Evolutionary conservation across 1,140 invertebrate species (phyloP), one percentile per base, ranked within the genome.

Genomic region (Nylanderia fulva): DNA sequence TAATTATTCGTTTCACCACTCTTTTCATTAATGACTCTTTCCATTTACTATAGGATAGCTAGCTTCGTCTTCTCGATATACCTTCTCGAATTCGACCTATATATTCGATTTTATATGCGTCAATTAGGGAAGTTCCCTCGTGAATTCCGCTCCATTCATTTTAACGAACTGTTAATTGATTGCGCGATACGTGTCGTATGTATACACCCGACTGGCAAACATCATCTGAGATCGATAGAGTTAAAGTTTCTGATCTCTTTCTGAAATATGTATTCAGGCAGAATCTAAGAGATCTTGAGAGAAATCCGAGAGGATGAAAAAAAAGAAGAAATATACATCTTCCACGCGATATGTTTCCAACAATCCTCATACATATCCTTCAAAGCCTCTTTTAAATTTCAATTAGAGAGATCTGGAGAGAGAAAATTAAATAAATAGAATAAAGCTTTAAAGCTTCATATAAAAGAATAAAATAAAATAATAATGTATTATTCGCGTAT

Each of bases 101-200:
- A 79, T 54, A 68, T 68, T 36, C 21, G 75, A 79, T 36, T 79
- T 66, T 66, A 66, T 18, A 9, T 54, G 8, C 21, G 33, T 0
- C 76, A 79, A 68, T 79, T 54, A 68, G 21, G 63, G 45, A 15
- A 66, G 66, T 33, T 79, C 15, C 9, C 45, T 79, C 76, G 21
- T 9, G 29, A 13, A 79, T 68, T 79, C 48, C 45, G 27, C 52
- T 79, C 61, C 24, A 79, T 68, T 79, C 29, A 39, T 39, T 79
- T 79, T 48, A 52, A 0, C 56, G 42, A 79, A 56, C 45, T 54
- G 48, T 63, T 68, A 79, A 79, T 79, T 56, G 45, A 79, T 68
- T 27, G 75, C 45, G 18, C 75, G 60, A 21, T 36, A 79, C 24
- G 29, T 39, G 27, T 13, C 45, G 6, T 15, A 13, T 68, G 7